phyloP scores from a whole-genome alignment of 23 tunicate species.

The Oikopleura dioica region DNA sequence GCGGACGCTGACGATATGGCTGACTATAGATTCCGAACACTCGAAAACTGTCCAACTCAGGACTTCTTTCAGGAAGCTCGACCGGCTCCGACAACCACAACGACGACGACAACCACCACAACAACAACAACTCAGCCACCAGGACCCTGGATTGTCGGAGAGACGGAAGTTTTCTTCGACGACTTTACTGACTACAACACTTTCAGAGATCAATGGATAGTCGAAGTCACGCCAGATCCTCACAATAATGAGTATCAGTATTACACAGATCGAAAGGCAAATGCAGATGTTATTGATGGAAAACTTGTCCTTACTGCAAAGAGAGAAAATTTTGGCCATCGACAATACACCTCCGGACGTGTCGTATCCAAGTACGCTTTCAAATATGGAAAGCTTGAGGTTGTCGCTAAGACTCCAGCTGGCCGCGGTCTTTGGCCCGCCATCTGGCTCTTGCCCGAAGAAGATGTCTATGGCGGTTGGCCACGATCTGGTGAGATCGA shows the following conservation, averaged over 20 bases:
- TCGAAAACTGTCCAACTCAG: not conserved
- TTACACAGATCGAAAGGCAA: slow-evolving; percentile 29
- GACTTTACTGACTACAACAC: not conserved
- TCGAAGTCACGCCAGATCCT: not conserved
- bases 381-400: slow-evolving; percentile 84
- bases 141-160: not conserved
- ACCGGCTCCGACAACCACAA: not conserved
- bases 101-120: not conserved
- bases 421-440: slow-evolving; percentile 98
- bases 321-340: slow-evolving; percentile 17
- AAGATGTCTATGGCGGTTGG: slow-evolving; percentile 81
- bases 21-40: not conserved
- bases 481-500: slow-evolving; percentile 92
- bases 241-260: slow-evolving; percentile 30
- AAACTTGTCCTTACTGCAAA: slow-evolving; percentile 5
- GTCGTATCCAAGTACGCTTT: slow-evolving; percentile 56
- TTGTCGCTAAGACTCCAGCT: slow-evolving; percentile 62
- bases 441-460: slow-evolving; percentile 83
- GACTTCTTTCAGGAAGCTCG: not conserved
- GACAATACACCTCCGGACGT: slow-evolving; percentile 73
- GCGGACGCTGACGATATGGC: not conserved
- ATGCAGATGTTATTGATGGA: not conserved
- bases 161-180: not conserved
- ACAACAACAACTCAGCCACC: not conserved
- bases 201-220: not conserved